Evolutionary conservation across 2,797 vertebrate species (phyloP).

Genomic region (Alfaro cultratus): DNA sequence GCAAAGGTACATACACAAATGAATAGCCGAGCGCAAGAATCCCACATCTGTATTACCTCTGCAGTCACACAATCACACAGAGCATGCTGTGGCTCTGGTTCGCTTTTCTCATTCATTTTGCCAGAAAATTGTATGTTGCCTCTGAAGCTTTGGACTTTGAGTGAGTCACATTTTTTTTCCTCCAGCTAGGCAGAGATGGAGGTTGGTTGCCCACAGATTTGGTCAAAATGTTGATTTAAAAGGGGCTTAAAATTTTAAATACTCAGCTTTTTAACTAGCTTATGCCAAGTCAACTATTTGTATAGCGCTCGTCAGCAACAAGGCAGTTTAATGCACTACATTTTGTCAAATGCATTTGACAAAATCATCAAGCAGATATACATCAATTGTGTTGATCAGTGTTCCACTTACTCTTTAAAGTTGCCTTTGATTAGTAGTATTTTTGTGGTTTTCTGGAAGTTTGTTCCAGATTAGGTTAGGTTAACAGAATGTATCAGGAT

Average conservation of each 20-base stretch:
- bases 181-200: constrained; percentile 14
- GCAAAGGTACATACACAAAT: constrained; percentile 38
- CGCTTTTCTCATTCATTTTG: constrained; percentile 41
- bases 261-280: constrained; percentile 10
- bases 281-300: too few relatives aligned
- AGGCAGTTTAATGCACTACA: too few relatives aligned
- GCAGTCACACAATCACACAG: constrained; percentile 8
- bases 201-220: background rate
- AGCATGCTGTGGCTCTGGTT: constrained; percentile 33
- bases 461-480: too few relatives aligned
- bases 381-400: too few relatives aligned
- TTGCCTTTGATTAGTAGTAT: too few relatives aligned
- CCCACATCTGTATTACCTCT: constrained; percentile 29
- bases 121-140: constrained; percentile 40
- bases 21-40: constrained; percentile 7
- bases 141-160: constrained; percentile 17
- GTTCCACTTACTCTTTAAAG: too few relatives aligned
- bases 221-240: background rate
- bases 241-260: background rate
- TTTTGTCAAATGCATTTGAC: too few relatives aligned
- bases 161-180: background rate
- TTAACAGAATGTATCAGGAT: background rate
- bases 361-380: too few relatives aligned
- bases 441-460: too few relatives aligned
- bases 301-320: too few relatives aligned